Evolutionary conservation across 2,888 invertebrate genomes (phyloP).

Genomic region (Sturmia bella): DNA sequence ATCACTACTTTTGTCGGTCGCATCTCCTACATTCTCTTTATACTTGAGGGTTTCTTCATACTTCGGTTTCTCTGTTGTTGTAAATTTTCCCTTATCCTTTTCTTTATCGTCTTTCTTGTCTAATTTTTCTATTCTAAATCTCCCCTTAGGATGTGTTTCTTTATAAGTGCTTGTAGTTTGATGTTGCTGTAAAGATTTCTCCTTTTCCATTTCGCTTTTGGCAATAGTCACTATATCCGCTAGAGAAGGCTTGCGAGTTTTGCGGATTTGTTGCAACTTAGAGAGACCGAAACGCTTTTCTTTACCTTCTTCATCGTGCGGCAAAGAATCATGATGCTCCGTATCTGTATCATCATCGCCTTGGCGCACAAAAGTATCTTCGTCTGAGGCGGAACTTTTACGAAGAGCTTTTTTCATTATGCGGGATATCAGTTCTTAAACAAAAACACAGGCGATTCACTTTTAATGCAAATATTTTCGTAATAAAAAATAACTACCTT

Average conservation of each 20-base stretch:
- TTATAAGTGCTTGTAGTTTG: constrained; percentile 68
- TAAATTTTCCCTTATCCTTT: constrained; percentile 45
- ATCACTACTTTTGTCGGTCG: constrained; percentile 75
- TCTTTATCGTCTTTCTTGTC: constrained; percentile 72
- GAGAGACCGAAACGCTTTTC: constrained; percentile 75
- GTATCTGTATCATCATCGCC: constrained; percentile 86
- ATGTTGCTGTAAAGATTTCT: constrained; percentile 67
- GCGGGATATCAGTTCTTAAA: constrained; percentile 79
- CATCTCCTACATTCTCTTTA: constrained; percentile 61
- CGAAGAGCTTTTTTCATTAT: constrained; percentile 82
- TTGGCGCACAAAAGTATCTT: constrained; percentile 80
- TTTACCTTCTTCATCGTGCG: constrained; percentile 83
- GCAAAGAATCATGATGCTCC: constrained; percentile 87
- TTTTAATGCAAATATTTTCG: constrained; percentile 50
- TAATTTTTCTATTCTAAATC: constrained; percentile 77
- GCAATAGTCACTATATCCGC: constrained; percentile 80
- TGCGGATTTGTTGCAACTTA: constrained; percentile 77
- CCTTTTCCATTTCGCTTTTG: constrained; percentile 76
- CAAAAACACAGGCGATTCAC: not conserved
- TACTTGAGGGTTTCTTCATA: constrained; percentile 52
- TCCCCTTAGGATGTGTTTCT: constrained; percentile 76
- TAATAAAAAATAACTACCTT: constrained; percentile 74
- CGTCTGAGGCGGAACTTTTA: constrained; percentile 84
- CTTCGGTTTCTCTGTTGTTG: constrained; percentile 58
- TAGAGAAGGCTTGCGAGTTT: constrained; percentile 79